Percentiles rank a stretch among this genome's conserved stretches.
These are phyloP conservation scores for Cottoperca gobio DNA, from an alignment of 2,797 vertebrate genomes.

Conservation along the genomic window DNA sequence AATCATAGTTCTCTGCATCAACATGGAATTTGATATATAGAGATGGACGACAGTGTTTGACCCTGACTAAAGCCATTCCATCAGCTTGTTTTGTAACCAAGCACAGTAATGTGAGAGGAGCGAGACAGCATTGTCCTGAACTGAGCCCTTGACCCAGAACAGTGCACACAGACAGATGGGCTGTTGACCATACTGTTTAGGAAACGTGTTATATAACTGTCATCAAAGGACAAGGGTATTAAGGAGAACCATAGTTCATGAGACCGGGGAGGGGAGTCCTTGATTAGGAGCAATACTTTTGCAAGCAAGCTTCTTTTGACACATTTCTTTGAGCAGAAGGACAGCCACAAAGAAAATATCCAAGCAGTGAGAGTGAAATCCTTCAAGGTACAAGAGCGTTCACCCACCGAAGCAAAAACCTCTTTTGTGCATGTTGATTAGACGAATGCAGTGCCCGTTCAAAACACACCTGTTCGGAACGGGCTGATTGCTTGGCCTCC, in stretches of 20 bases:
- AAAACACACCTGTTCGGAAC: not conserved
- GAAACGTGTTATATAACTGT: slow-evolving; percentile 42
- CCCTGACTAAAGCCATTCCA: slow-evolving; percentile 72
- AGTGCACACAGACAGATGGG: slow-evolving; percentile 45
- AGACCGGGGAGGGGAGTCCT: not conserved
- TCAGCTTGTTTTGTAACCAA: slow-evolving; percentile 81
- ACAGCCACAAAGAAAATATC: not conserved
- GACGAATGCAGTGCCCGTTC: not conserved
- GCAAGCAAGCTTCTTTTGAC: not conserved
- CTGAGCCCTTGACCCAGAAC: slow-evolving; percentile 77
- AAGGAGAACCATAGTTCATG: slow-evolving; percentile 3
- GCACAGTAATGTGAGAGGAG: slow-evolving; percentile 81
- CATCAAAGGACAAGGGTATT: slow-evolving; percentile 40
- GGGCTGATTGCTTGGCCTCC: not conserved
- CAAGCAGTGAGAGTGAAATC: not conserved
- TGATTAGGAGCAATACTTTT: slow-evolving; percentile 16
- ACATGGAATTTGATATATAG: slow-evolving; percentile 74
- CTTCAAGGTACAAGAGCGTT: not conserved
- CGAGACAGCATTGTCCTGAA: slow-evolving; percentile 75
- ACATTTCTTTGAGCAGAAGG: not conserved
- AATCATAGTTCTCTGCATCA: slow-evolving; percentile 66
- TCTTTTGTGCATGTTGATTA: slow-evolving; percentile 12
- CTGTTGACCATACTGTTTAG: slow-evolving; percentile 51
- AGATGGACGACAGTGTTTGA: slow-evolving; percentile 69
- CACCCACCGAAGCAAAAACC: not conserved